Evolutionary conservation across 2,113 vertebrate species (phyloP), one percentile per base, ranked within the genome.

Genomic region (Macrotis lagotis): DNA sequence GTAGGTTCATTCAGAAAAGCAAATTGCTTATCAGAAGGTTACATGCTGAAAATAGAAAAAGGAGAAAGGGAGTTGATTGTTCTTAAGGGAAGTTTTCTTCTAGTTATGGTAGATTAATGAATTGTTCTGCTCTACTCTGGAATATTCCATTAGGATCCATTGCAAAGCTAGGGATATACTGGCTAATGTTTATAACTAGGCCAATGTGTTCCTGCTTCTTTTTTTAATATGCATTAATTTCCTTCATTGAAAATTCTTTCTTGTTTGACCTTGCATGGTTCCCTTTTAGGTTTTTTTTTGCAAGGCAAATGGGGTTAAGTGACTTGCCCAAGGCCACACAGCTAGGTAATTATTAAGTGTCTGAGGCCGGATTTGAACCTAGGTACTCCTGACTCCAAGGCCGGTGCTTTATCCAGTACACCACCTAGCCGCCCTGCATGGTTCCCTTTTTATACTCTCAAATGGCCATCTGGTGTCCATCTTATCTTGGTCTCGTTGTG

Each of bases 71-170:
- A 90, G 52, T 24, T 10, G 25, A 31, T 90, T 97, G 3, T 44
- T 93, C n/a, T 92, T 51, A 51, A 92, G 91, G 12, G 47, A 92
- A 28, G 48, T 12, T 91, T 94, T 93, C 52, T 11, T 93, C 25
- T 91, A 90, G n/a, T 8, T 94, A 83, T 52, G 74, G 83, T 48
- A 92, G n/a, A 26, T 9, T 91, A 55, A 59, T 91, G 52, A 94
- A 47, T 1, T 91, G 91, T 11, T 90, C 24, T 95, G 89, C 47
- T 83, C 6, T 90, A 92, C 93, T 91, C 51, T 28, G 5, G n/a
- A 48, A 52, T 94, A 91, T 93, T 95, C 96, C 25, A 83, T 94
- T 96, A 95, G 24, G 11, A 95, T 89, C 53, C 66, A 83, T 7
- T 83, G 37, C n/a, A 83, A 44, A 44, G 66, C 66, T 7, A 83